Evolutionary conservation across 2,888 invertebrate genomes (phyloP).

Genomic region (Leptopterna dolabrata): DNA sequence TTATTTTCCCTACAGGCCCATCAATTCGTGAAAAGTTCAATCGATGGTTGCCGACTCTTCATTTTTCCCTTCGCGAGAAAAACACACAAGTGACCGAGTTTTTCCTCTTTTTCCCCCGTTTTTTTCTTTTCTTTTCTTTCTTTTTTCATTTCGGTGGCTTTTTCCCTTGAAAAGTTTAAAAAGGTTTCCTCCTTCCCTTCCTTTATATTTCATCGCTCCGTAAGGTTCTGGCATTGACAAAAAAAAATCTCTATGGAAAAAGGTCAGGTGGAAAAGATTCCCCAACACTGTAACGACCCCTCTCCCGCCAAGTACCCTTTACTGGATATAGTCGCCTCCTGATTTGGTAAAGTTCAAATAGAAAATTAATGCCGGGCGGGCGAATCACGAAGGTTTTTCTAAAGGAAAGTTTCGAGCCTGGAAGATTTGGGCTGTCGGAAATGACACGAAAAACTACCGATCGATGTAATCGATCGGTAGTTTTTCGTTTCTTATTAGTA

Average conservation of each 20-base stretch:
- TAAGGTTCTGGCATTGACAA: background rate
- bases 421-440: background rate
- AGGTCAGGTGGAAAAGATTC: background rate
- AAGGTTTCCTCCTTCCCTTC: background rate
- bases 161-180: background rate
- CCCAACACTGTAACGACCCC: background rate
- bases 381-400: background rate
- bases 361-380: conserved; percentile 1
- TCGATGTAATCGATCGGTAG: no score
- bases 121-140: background rate
- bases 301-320: background rate
- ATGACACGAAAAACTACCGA: background rate
- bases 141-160: background rate
- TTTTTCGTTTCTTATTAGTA: no score
- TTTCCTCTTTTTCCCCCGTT: background rate
- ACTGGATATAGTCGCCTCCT: background rate
- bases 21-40: background rate
- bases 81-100: conserved; percentile 1
- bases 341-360: conserved; percentile 25
- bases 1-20: background rate
- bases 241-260: background rate
- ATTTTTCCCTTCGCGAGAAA: background rate
- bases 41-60: background rate
- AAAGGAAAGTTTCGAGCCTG: background rate
- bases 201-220: background rate